phyloP scores from a whole-genome alignment of 2,888 invertebrate species.

The Euproctis similis region DNA sequence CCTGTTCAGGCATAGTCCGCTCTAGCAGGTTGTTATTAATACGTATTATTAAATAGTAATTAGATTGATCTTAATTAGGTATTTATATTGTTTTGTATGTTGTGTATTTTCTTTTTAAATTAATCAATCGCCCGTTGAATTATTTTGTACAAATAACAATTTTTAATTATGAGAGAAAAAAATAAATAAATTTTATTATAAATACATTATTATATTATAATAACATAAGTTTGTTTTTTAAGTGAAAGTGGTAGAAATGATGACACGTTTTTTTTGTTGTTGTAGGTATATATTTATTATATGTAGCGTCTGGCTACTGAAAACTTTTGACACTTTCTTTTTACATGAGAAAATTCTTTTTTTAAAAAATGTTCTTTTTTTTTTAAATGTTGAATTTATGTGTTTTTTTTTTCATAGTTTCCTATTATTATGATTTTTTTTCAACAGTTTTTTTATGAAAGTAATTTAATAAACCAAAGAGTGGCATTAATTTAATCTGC shows the following conservation, averaged over 20 bases:
- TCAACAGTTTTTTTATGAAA: constrained; percentile 31
- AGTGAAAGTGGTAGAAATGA: constrained; percentile 32
- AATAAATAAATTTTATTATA: too few species aligned
- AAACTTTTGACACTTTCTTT: constrained; percentile 25
- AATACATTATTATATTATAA: too few species aligned
- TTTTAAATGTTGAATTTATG: too few species aligned
- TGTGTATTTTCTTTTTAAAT: constrained; percentile 61
- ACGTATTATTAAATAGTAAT: constrained; percentile 41
- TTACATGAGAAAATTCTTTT: constrained; percentile 18
- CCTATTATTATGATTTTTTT: constrained; percentile 29
- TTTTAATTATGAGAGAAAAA: constrained; percentile 54
- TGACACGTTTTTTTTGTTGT: too few species aligned
- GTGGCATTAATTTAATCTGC: constrained; percentile 56
- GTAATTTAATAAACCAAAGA: constrained; percentile 65
- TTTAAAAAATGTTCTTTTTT: constrained; percentile 19
- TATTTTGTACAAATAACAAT: constrained; percentile 74
- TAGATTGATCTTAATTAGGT: constrained; percentile 38
- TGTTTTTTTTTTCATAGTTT: constrained; percentile 14
- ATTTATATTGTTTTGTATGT: constrained; percentile 65
- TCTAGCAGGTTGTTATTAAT: constrained; percentile 43
- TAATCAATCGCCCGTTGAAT: constrained; percentile 70
- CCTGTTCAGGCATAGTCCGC: constrained; percentile 33
- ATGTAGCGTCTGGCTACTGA: constrained; percentile 16
- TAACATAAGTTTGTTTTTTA: too few species aligned
- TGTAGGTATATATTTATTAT: too few species aligned